Evolutionary conservation across 2,797 vertebrate genomes (phyloP), one percentile per base, ranked within the genome.

Genomic region (Leptoclinus maculatus): DNA sequence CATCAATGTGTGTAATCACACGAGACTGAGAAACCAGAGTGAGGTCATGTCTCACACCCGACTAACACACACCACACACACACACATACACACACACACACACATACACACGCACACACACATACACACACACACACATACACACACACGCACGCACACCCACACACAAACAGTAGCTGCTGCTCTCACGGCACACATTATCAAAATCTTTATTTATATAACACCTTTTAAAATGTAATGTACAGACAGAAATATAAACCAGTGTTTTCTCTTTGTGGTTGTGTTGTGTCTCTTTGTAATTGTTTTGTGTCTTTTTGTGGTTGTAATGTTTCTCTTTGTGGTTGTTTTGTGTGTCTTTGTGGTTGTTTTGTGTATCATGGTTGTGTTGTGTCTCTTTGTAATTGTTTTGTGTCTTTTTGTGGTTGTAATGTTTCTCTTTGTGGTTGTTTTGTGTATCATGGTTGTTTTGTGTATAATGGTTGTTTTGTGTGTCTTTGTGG

Each of bases 21-120:
- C 41, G 17, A 54, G 58, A 62, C 47, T 76, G 79, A 73, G 65
- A 78, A 82, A 47, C 51, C 63, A 16, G 72, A 82, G 76, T 82
- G 88, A 91, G 81, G 66, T 91, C 81, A 91, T 53, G 73, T 87
- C 88, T 87, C 80, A 49, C 74, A 73, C 65, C 14, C 43, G 7
- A n/a, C 12, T 53, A 65, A 80, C 66, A 69, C 75, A 51, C 56
- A 60, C 73, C 11, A 10, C 47, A 23, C 41, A 21, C 39, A 29
- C 39, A 29, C n/a, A 25, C 11, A 67, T 70, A 63, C 64, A 67
- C 71, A 70, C 29, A 63, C 60, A 51, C 56, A 71, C 39, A 59
- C 45, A 36, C 54, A 4, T 25, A n/a, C 12, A 27, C 45, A 36
- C 54, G n/a, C n/a, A 80, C 66, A 69, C 75, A 51, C 56, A 60